phyloP scores from a whole-genome alignment of 2,797 vertebrate species.

The Sebastes matsubarae region DNA sequence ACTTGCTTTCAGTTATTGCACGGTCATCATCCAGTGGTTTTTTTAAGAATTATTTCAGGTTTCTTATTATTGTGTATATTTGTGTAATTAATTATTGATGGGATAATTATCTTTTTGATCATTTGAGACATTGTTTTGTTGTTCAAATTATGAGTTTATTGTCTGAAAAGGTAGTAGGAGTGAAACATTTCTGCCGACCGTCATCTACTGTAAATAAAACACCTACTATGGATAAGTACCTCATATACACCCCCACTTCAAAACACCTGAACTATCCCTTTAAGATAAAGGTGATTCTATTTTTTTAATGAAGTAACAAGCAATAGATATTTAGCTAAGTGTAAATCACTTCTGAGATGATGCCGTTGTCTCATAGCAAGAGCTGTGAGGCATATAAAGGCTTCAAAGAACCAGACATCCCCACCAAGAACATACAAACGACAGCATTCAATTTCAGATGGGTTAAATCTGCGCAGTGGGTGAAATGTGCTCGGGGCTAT shows the following conservation, averaged over 20 bases:
- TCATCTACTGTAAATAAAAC: no score
- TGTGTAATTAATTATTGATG: neutral
- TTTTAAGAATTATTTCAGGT: neutral
- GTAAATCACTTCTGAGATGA: neutral
- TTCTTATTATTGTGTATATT: neutral
- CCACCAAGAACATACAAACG: neutral
- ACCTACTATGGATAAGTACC: no score
- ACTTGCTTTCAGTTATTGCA: neutral
- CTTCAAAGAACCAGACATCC: neutral
- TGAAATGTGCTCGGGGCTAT: neutral
- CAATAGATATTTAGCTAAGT: neutral
- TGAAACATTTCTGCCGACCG: neutral
- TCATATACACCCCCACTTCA: no score
- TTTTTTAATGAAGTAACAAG: neutral
- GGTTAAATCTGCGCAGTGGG: neutral
- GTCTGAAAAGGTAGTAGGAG: no score
- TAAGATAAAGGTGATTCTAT: no score
- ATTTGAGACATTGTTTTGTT: neutral
- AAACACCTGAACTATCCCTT: no score
- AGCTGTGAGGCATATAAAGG: neutral
- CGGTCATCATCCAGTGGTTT: neutral
- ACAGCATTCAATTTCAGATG: slow-evolving; percentile 9
- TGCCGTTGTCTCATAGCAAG: neutral
- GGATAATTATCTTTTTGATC: neutral
- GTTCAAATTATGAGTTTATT: no score